A percentile compares a stretch with the other conserved stretches of the same genome.
Conservation (phyloP, 2,113 vertebrate genomes). For the Tragelaphus strepsiceros region DNA sequence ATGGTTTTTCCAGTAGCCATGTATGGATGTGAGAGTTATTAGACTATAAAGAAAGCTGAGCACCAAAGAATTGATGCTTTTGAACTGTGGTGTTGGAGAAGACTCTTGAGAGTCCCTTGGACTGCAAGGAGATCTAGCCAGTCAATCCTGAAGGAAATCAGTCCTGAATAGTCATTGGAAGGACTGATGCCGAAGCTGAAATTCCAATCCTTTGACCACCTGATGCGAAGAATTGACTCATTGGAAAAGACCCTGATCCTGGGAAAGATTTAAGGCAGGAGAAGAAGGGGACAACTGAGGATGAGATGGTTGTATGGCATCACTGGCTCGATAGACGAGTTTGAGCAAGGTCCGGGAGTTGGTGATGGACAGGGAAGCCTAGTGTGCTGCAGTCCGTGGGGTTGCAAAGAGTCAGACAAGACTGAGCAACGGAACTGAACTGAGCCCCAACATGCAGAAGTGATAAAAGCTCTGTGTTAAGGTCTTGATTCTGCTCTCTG, state of each 20-base stretch:
- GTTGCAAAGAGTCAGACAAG: rapidly evolving
- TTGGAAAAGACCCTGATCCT: not conserved
- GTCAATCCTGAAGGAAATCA: not conserved
- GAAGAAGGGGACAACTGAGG: not conserved
- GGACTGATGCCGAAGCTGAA: not conserved
- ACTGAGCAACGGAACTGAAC: not conserved
- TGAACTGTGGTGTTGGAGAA: not conserved
- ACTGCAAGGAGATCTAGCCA: not conserved
- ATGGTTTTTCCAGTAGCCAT: not conserved
- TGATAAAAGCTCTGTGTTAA: not conserved
- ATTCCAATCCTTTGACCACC: not conserved
- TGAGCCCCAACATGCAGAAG: not conserved
- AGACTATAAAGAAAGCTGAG: not conserved
- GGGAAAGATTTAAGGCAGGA: not conserved
- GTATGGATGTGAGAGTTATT: not conserved
- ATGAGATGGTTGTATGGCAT: not conserved
- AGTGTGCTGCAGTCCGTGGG: not conserved
- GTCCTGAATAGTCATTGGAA: not conserved
- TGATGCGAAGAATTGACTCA: not conserved
- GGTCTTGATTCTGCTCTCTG: not conserved
- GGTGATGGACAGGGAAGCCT: not conserved
- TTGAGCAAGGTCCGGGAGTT: not conserved
- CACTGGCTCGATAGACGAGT: not conserved
- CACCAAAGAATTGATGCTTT: not conserved
- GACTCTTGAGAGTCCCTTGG: not conserved